These are phyloP conservation scores for Brachypterus glaber DNA, from an alignment of 2,888 invertebrate species.

Conservation along the genomic window DNA sequence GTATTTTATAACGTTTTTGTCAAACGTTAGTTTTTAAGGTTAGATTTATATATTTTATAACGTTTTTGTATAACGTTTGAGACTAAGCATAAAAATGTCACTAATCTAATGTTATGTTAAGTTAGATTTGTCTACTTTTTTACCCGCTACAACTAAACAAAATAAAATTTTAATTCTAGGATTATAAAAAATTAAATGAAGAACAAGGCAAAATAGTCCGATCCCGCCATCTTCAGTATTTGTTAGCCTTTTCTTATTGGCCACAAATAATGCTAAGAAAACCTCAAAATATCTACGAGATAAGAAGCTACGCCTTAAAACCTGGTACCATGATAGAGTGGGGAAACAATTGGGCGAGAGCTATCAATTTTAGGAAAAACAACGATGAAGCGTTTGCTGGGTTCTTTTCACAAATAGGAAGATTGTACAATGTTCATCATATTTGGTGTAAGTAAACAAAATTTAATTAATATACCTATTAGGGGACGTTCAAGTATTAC, in stretches of 20 bases:
- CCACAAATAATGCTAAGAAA: slow-evolving; percentile 64
- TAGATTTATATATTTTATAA: no score
- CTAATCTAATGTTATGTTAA: no score
- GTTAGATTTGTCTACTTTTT: no score
- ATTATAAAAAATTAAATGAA: slow-evolving; percentile 59
- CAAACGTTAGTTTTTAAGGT: no score
- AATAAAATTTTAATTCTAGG: slow-evolving; percentile 42
- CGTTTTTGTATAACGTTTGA: no score
- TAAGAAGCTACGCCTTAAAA: slow-evolving; percentile 78
- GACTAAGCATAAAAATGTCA: no score
- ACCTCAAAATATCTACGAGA: slow-evolving; percentile 77
- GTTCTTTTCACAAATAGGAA: slow-evolving; percentile 95
- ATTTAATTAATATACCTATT: no score
- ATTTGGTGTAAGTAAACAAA: slow-evolving; percentile 96
- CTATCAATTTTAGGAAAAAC: slow-evolving; percentile 79
- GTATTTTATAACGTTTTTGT: no score
- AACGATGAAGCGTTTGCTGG: slow-evolving; percentile 96
- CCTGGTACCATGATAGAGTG: slow-evolving; percentile 99
- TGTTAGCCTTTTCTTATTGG: slow-evolving; percentile 97
- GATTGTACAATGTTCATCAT: slow-evolving; percentile 95
- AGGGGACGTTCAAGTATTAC: no score
- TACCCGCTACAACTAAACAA: not conserved
- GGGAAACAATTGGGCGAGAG: slow-evolving; percentile 98
- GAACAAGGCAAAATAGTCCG: slow-evolving; percentile 72
- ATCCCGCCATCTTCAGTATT: slow-evolving; percentile 83